Base-by-base conservation (phyloP, 2,888 invertebrate genomes). In the Drosophila paranaensis region DNA sequence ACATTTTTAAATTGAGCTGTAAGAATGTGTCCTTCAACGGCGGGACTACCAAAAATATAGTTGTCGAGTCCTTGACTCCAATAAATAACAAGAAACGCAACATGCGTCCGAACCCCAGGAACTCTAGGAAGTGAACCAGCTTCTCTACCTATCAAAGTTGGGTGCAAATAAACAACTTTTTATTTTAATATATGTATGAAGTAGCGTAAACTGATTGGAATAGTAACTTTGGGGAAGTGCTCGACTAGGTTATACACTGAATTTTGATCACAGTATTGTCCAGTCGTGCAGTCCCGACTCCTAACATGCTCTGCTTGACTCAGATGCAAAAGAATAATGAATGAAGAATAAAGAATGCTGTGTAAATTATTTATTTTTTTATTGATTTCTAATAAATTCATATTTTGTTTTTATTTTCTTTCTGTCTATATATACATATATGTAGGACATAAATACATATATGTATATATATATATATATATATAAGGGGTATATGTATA, bases 1-100 rank as follows among this genome's bases (percentile, higher is more conserved):
- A 95, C 90, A 94, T 96, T 37, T 97, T 98, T 91, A 97, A 96
- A 92, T 94, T 98, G 81, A 94, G 98, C 66, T 96, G 97, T 39
- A 98, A 97, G 93, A 95, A 97, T 93, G 99, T 99, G 93, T 96
- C 95, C 9, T 99, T 96, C 91, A 98, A 97, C 91, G 93, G 92
- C 64, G 86, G 84, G 78, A 79, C 84, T 14, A 95, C 97, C 46
- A 93, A 97, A 76, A 97, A 96, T 93, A 95, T 96, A 0, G 95
- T 95, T 0, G 95, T 96, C 11, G 93, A 96, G 81, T 94, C 93
- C 60, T 95, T 96, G 0, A 94, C 95, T 10, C 95, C 96, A 0
- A 91, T 98, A 0, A 96, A 98, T 92, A 95, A 95, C 91, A 95
- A 95, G 77, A 96, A 96, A 39, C 96, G 96, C 67, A 96, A 96